Base-by-base conservation (phyloP, 2,113 vertebrate species). In the Galbula dea region DNA sequence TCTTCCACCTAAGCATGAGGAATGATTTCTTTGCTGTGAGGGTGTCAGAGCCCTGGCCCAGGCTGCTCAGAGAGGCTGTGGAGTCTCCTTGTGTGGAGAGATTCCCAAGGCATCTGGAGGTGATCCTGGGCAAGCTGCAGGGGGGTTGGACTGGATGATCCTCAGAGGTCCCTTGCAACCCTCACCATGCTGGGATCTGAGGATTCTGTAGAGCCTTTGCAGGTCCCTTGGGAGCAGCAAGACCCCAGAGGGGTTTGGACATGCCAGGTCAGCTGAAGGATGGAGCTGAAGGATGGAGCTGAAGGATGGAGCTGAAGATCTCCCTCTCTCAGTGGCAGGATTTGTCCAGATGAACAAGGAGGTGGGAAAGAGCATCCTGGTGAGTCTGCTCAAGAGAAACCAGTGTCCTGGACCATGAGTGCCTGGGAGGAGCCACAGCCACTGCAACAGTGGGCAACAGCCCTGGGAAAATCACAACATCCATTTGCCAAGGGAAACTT, bases 211-310 rank as follows among this genome's bases (percentile, higher is more conserved):
- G 41, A 81, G 41, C 17, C 29, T 10, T 5, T 26, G 17, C 4
- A 66, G 75, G 49, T 39, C 81, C 12, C 0, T 7, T 0, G n/a
- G 45, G 43, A 88, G 41, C n/a, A 73, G 39, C 58, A 13, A 58
- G 73, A 63, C 5, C 19, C 7, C 37, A 62, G 55, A 0, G 0
- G 23, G 30, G 22, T 75, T 76, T 65, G 67, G 34, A 18, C 36
- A 46, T 9, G 27, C 10, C 0, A 0, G 5, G 20, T 5, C 27
- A 23, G 63, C 74, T 1, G 2, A 21, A 86, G 23, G 10, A 23
- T 23, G 39, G 79, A 89, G 23, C 20, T 58, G 43, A 22, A 36
- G 10, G 3, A 45, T n/a, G n/a, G n/a, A 23, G 63, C 74, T 1
- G 2, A 21, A 86, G 23, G 10, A 23, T 23, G 39, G 79, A 89